phyloP scores from a whole-genome alignment of 2,797 vertebrate species.

The Acrocephalus scirpaceus region DNA sequence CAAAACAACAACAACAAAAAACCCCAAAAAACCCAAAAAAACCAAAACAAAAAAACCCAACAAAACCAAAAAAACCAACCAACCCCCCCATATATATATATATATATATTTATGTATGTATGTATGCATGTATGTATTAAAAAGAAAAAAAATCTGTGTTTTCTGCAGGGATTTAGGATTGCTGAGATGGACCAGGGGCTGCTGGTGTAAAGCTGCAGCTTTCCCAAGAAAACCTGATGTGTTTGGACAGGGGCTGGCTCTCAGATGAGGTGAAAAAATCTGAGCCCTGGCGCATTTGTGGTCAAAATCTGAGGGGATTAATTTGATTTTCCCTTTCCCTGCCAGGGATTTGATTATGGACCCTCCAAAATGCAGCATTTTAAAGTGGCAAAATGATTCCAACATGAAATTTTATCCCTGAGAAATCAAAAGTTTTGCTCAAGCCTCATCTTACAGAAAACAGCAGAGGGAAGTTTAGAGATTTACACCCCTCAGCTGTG shows the following conservation, averaged over 20 bases:
- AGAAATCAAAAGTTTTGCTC: background rate
- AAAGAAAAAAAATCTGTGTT: background rate
- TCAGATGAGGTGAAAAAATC: background rate
- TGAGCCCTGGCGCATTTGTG: background rate
- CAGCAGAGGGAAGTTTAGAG: background rate
- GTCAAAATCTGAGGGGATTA: background rate
- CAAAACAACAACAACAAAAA: too few species aligned
- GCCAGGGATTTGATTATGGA: background rate
- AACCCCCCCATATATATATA: too few species aligned
- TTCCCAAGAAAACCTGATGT: background rate
- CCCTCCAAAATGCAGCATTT: background rate
- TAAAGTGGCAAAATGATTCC: background rate
- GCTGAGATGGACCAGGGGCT: accelerated
- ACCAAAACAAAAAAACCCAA: too few species aligned
- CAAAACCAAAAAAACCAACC: too few species aligned
- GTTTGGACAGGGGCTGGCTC: background rate
- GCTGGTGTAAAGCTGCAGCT: background rate
- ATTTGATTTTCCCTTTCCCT: background rate
- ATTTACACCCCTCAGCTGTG: background rate
- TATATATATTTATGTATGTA: too few species aligned
- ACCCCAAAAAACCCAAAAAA: too few species aligned
- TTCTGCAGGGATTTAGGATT: background rate
- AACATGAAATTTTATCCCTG: background rate
- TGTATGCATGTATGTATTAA: too few species aligned
- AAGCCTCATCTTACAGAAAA: background rate